These are phyloP conservation scores for Dilophus febrilis DNA, from an alignment of 2,888 invertebrate species.

Conservation along the genomic window DNA sequence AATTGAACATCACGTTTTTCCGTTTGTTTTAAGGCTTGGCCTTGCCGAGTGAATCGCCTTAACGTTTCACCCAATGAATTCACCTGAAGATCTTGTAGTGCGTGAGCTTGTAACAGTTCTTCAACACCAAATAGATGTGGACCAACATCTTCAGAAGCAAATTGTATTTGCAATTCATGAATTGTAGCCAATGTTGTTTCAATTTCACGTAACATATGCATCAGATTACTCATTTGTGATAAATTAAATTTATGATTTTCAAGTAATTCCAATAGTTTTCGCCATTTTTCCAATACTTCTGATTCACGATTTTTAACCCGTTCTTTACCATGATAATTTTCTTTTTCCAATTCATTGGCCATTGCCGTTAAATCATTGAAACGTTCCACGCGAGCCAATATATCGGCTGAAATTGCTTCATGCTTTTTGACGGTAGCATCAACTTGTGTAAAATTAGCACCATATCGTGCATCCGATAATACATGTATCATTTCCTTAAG, in stretches of 20 bases:
- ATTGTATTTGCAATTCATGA: constrained; percentile 48
- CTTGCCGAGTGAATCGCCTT: constrained; percentile 54
- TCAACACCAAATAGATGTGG: constrained; percentile 90
- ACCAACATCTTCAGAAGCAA: constrained; percentile 67
- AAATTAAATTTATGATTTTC: constrained; percentile 67
- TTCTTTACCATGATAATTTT: constrained; percentile 82
- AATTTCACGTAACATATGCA: constrained; percentile 79
- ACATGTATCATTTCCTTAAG: constrained; percentile 96
- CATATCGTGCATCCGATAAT: constrained; percentile 78
- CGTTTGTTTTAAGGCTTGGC: constrained; percentile 37
- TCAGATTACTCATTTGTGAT: constrained; percentile 63
- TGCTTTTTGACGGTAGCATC: constrained; percentile 97
- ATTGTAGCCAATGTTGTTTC: constrained; percentile 76
- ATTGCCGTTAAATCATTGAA: constrained; percentile 87
- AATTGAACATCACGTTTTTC: constrained; percentile 38
- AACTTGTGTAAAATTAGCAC: constrained; percentile 77
- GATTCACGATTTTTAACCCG: constrained; percentile 37
- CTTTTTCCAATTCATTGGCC: constrained; percentile 79
- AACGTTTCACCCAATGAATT: constrained; percentile 76
- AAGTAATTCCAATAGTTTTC: constrained; percentile 63
- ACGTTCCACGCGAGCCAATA: constrained; percentile 80
- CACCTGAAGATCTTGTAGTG: constrained; percentile 79
- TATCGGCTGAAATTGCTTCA: constrained; percentile 94
- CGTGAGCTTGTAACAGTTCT: constrained; percentile 85
- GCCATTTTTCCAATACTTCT: constrained; percentile 75